Evolutionary conservation across 2,888 invertebrate species (phyloP).

Genomic region (Rhamnusium bicolor): DNA sequence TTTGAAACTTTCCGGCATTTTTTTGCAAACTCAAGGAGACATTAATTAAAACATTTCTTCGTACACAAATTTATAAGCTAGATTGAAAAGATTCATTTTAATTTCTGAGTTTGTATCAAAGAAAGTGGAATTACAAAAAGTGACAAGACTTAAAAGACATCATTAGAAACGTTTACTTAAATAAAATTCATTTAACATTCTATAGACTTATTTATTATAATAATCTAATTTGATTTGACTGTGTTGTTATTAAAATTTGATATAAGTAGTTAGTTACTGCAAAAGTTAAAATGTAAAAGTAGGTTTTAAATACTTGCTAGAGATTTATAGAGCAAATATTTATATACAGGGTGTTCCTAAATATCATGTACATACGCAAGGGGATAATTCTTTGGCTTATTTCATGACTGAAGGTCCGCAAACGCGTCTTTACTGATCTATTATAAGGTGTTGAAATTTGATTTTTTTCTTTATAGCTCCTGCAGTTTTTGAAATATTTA

Average conservation of each 20-base stretch:
- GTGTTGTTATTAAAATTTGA: neutral
- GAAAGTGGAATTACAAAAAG: neutral
- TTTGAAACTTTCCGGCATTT: slow-evolving; percentile 12
- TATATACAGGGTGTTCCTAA: too few species aligned
- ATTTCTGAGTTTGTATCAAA: slow-evolving; percentile 1
- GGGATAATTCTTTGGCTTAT: too few species aligned
- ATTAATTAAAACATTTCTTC: slow-evolving; percentile 36
- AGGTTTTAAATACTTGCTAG: too few species aligned
- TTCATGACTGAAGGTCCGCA: too few species aligned
- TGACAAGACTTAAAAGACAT: neutral
- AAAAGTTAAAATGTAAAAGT: neutral
- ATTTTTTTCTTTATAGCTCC: too few species aligned
- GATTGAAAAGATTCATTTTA: slow-evolving; percentile 8
- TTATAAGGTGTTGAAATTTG: too few species aligned
- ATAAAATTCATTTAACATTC: neutral
- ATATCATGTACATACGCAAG: too few species aligned
- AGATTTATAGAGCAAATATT: too few species aligned
- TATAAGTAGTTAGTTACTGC: neutral
- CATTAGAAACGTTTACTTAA: neutral
- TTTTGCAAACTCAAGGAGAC: slow-evolving; percentile 16
- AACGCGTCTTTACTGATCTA: too few species aligned
- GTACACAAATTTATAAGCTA: slow-evolving; percentile 14
- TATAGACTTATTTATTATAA: neutral
- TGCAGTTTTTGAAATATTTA: too few species aligned
- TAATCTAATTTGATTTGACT: neutral